Evolutionary conservation across 2,888 invertebrate genomes (phyloP).

Genomic region (Polymixis flavicincta): DNA sequence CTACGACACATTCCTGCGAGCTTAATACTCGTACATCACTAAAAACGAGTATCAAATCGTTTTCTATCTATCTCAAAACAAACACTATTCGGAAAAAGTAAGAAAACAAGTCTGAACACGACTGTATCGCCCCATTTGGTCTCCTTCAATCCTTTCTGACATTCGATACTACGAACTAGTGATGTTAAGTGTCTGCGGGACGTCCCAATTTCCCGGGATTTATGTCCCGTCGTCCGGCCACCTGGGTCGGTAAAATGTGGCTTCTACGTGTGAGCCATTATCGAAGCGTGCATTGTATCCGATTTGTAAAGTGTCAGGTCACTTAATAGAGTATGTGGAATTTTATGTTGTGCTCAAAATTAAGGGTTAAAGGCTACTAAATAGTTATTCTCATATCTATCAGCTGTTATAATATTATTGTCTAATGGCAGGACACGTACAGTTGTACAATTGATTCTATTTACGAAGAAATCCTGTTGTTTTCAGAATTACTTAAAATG

Average conservation of each 20-base stretch:
- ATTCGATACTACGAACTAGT: constrained; percentile 56
- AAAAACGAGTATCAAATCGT: constrained; percentile 47
- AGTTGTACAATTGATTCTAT: neutral
- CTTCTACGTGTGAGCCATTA: constrained; percentile 58
- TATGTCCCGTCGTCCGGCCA: constrained; percentile 39
- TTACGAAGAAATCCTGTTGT: neutral
- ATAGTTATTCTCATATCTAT: neutral
- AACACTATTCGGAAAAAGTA: constrained; percentile 55
- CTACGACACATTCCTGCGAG: constrained; percentile 31
- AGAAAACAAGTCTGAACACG: constrained; percentile 31
- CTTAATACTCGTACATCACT: constrained; percentile 46
- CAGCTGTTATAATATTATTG: neutral
- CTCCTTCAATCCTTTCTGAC: constrained; percentile 62
- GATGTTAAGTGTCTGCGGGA: constrained; percentile 51
- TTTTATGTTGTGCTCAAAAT: constrained; percentile 18
- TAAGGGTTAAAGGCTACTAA: neutral
- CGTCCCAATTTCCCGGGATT: constrained; percentile 57
- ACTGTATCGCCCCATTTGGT: constrained; percentile 58
- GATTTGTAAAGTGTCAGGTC: constrained; percentile 40
- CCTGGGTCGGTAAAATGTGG: constrained; percentile 48
- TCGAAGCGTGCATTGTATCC: constrained; percentile 23
- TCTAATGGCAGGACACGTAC: neutral
- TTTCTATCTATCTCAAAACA: constrained; percentile 48
- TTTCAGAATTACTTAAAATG: neutral
- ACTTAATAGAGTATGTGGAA: constrained; percentile 11